Base-by-base conservation (phyloP, 2,888 invertebrate genomes). In the Diplazon laetatorius region DNA sequence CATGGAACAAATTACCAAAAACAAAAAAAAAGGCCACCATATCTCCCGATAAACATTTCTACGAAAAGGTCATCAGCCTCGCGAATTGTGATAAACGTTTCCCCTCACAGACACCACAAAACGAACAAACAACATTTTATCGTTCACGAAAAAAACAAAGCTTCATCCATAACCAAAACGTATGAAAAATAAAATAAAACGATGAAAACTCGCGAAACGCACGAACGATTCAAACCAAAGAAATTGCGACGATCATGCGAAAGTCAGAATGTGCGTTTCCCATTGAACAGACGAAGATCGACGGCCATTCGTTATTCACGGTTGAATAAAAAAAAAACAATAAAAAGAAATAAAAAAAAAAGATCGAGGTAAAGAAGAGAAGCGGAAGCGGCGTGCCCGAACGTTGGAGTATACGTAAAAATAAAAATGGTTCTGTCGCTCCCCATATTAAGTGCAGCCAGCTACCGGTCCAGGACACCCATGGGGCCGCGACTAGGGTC, bases 351-450 rank as follows among this genome's bases (percentile, higher is more conserved):
- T n/a, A 30, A 30, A 30, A 5, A 30, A 30, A 30, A 81, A 75
- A 76, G 78, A 70, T 76, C 68, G 71, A 62, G 74, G 46, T 59
- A 65, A 76, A 74, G 69, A 71, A 80, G 78, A 44, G 60, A 78
- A 69, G 60, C 62, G 77, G 70, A 80, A 75, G 68, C 68, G 60
- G 66, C 65, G 44, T n/a, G n/a, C n/a, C 68, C 22, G 14, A 50
- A 55, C 69, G 52, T 55, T 66, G 52, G 83, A n/a, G n/a, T n/a
- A 82, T 84, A 83, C 82, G 82, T 86, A 86, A 85, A 87, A 87
- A 88, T 89, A 89, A 89, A 89, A 89, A 89, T 89, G 87, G 85
- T 83, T 82, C 88, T 89, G 87, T 88, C 89, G 86, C 86, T 86
- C 85, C 85, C 87, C 84, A 87, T 89, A 89, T 89, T 89, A 89